Conservation (phyloP, 2,113 vertebrate species). For the Sardina pilchardus region DNA sequence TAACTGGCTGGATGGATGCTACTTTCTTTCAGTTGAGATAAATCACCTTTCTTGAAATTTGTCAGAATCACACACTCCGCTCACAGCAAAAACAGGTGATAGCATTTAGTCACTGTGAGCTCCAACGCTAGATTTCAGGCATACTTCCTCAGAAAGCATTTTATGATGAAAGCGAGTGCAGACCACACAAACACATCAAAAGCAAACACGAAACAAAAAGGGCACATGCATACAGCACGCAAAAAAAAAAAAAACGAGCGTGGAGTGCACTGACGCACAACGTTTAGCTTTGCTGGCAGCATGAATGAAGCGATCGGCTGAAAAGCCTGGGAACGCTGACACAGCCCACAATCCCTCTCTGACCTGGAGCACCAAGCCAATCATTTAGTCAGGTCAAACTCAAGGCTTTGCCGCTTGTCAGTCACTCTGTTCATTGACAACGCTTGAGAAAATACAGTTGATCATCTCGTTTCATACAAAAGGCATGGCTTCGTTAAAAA, state of each 20-base stretch:
- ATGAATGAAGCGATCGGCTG: not conserved
- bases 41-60: slow-evolving; percentile 55
- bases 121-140: slow-evolving; percentile 21
- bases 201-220: not conserved
- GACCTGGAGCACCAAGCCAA: not conserved
- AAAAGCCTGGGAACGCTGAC: not conserved
- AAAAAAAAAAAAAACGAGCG: not conserved
- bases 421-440: not conserved
- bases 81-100: slow-evolving; percentile 30
- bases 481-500: not conserved
- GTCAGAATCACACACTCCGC: slow-evolving; percentile 35
- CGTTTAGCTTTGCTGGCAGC: not conserved
- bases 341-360: not conserved
- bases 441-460: not conserved
- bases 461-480: not conserved
- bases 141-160: not conserved
- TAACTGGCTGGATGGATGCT: slow-evolving; percentile 41
- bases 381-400: not conserved
- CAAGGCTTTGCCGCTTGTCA: not conserved
- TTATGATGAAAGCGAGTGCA: not conserved
- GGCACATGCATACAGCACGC: not conserved
- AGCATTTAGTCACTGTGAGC: slow-evolving; percentile 28
- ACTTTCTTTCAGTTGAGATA: slow-evolving; percentile 48
- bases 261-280: not conserved
- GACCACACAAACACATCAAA: slow-evolving; percentile 21